A percentile compares a stretch with the other conserved stretches of the same genome.
These are phyloP conservation scores for Lepus oiostolus DNA, from an alignment of 2,797 vertebrate genomes.

Conservation along the genomic window DNA sequence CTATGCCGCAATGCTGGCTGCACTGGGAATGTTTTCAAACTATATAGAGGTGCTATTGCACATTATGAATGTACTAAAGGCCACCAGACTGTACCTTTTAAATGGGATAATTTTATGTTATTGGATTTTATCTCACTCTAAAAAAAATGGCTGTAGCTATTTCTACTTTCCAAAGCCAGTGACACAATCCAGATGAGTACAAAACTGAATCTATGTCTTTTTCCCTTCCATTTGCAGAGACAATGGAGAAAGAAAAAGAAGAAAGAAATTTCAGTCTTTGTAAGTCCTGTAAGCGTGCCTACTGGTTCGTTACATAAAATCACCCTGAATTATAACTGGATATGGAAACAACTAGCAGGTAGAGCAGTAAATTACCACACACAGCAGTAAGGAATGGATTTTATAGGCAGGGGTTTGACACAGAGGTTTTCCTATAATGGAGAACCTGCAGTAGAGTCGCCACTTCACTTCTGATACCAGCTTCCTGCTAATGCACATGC, in stretches of 20 bases:
- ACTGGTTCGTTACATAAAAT: background rate
- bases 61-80: background rate
- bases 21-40: slow-evolving; percentile 20
- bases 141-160: background rate
- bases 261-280: background rate
- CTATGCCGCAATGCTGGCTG: no score
- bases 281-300: background rate
- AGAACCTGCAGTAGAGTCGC: no score
- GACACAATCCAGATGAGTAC: background rate
- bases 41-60: background rate
- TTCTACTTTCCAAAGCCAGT: background rate
- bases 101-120: background rate
- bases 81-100: background rate
- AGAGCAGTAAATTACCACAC: background rate
- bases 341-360: background rate
- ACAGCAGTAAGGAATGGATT: background rate
- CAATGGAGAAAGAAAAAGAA: background rate
- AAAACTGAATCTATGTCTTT: background rate
- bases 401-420: fast-evolving
- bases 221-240: background rate
- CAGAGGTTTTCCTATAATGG: no score
- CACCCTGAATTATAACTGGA: background rate
- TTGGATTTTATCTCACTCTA: background rate
- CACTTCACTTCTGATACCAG: no score
- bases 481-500: no score